Conservation (phyloP, 2,888 invertebrate species). For the Ichneumon xanthorius region DNA sequence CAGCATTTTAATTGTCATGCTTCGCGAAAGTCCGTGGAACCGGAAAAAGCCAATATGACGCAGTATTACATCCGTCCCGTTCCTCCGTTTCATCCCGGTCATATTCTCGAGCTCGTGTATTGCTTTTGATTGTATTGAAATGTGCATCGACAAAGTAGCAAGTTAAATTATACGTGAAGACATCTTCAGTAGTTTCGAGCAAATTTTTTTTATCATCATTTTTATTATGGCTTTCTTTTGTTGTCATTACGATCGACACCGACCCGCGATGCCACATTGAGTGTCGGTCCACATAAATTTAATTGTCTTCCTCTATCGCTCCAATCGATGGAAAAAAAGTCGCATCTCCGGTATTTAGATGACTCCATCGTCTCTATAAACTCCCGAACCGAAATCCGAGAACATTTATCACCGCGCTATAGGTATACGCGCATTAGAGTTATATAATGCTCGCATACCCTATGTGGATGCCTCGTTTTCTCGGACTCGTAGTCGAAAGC, state of each 20-base stretch:
- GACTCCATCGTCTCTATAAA: background rate
- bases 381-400: background rate
- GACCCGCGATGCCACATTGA: background rate
- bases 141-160: background rate
- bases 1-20: slow-evolving; percentile 62
- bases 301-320: background rate
- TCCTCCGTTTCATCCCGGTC: background rate
- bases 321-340: background rate
- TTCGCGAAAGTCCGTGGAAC: slow-evolving; percentile 19
- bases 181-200: background rate
- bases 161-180: background rate
- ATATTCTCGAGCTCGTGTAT: background rate
- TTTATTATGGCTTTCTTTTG: background rate
- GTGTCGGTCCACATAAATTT: background rate
- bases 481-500: slow-evolving; percentile 57
- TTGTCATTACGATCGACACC: background rate
- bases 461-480: slow-evolving; percentile 19
- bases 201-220: background rate
- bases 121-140: background rate
- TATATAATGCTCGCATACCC: background rate
- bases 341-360: background rate
- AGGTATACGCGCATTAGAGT: background rate
- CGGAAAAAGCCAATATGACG: slow-evolving; percentile 34
- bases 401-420: background rate
- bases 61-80: slow-evolving; percentile 33